phyloP scores from a whole-genome alignment of 1,140 invertebrate genomes.

The Magallana ariakensis region DNA sequence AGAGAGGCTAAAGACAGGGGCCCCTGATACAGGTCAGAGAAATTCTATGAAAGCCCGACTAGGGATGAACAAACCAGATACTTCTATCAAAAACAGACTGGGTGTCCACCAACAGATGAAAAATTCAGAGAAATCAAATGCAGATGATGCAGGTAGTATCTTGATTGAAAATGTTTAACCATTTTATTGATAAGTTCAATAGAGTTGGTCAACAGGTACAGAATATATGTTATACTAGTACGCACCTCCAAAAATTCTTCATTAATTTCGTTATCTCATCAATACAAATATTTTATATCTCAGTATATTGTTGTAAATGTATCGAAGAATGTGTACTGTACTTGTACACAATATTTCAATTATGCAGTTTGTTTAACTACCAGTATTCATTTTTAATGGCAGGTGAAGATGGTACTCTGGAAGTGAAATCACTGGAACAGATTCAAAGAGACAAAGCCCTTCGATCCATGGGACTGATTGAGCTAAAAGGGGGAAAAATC shows the following conservation, averaged over 20 bases:
- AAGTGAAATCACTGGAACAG: constrained; percentile 52
- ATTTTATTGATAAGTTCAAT: background rate
- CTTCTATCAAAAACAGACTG: constrained; percentile 18
- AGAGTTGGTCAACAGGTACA: too few species aligned
- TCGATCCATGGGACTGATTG: constrained; percentile 47
- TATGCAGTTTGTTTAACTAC: too few species aligned
- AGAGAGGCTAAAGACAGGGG: constrained; percentile 2
- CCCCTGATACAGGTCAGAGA: background rate
- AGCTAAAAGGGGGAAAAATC: constrained; percentile 52
- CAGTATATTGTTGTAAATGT: too few species aligned
- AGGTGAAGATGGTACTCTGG: constrained; percentile 41
- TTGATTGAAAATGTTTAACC: background rate
- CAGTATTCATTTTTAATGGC: background rate
- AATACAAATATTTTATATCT: too few species aligned
- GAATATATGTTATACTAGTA: too few species aligned
- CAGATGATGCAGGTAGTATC: background rate
- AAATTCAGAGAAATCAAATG: background rate
- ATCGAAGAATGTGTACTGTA: too few species aligned
- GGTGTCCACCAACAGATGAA: background rate
- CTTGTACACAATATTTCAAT: too few species aligned
- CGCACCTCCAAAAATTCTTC: too few species aligned
- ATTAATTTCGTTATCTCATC: too few species aligned
- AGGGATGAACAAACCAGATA: background rate
- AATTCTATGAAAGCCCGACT: constrained; percentile 6
- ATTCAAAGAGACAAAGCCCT: constrained; percentile 53